Percentiles rank a stretch among this genome's conserved stretches.
Evolutionary conservation across 1,140 invertebrate genomes (phyloP).

Genomic region (Carposina sasakii): DNA sequence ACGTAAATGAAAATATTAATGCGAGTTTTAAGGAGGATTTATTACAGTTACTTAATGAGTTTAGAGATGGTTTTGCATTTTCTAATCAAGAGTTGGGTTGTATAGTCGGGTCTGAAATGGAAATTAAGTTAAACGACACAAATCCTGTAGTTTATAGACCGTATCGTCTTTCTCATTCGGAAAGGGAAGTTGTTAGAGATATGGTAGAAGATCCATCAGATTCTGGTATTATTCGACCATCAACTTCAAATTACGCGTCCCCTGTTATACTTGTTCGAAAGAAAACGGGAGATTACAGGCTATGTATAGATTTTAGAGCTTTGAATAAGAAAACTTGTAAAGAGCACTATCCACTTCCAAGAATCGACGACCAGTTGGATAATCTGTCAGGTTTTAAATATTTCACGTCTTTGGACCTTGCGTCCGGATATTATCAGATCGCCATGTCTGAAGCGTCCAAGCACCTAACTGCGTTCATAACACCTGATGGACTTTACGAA

Average conservation of each 20-base stretch:
- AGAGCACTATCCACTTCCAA: not conserved
- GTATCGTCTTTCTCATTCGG: conserved; percentile 12
- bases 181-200: conserved; percentile 4
- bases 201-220: conserved; percentile 11
- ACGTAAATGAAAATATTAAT: conserved; percentile 1
- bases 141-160: conserved; percentile 24
- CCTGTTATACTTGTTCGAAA: conserved; percentile 30
- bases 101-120: conserved; percentile 16
- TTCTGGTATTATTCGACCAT: conserved; percentile 37
- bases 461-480: conserved; percentile 1
- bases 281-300: conserved; percentile 23
- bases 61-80: conserved; percentile 28
- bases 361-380: conserved; percentile 3
- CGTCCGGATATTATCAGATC: conserved; percentile 1
- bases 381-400: conserved; percentile 1
- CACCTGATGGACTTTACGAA: not conserved
- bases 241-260: conserved; percentile 29
- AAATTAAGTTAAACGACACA: conserved; percentile 22
- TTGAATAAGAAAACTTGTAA: conserved; percentile 2
- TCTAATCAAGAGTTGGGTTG: conserved; percentile 19
- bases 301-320: conserved; percentile 44
- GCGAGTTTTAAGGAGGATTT: not conserved
- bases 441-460: not conserved
- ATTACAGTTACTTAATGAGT: conserved; percentile 10
- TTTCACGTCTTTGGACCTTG: not conserved